These are phyloP conservation scores for Ernsta delagoae DNA, from an alignment of 2,888 invertebrate genomes.

Conservation along the genomic window DNA sequence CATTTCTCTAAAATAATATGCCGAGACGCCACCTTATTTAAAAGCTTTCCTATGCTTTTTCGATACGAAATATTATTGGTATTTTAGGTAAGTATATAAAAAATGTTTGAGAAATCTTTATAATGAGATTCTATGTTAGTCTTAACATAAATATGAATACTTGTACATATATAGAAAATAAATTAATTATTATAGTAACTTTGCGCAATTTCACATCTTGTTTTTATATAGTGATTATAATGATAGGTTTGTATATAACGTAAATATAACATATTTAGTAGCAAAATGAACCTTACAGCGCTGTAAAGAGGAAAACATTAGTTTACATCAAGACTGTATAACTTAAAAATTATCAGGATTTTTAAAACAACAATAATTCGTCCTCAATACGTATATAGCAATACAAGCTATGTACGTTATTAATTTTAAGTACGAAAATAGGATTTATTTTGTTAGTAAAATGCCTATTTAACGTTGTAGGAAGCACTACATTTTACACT, in stretches of 20 bases:
- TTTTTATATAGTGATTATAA: no score
- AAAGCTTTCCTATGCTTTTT: no score
- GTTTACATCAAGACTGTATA: neutral
- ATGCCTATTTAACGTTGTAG: neutral
- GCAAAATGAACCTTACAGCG: neutral
- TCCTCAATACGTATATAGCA: neutral
- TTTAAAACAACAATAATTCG: conserved; percentile 1
- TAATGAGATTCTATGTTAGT: neutral
- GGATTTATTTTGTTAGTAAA: neutral
- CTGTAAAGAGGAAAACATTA: neutral
- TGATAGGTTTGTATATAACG: no score
- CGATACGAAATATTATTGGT: no score
- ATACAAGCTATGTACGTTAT: neutral
- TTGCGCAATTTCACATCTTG: neutral
- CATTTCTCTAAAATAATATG: no score
- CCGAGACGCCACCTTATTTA: no score
- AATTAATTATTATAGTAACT: neutral
- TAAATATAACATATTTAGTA: neutral
- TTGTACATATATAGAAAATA: no score
- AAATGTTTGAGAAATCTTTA: neutral
- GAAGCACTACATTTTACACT: neutral
- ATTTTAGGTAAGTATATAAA: neutral
- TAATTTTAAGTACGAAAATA: conserved; percentile 7
- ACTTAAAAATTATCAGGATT: neutral
- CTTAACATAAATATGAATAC: neutral